Percentiles rank a stretch among this genome's conserved stretches.
Evolutionary conservation across 2,797 vertebrate genomes (phyloP).

Genomic region (Brotula barbata): DNA sequence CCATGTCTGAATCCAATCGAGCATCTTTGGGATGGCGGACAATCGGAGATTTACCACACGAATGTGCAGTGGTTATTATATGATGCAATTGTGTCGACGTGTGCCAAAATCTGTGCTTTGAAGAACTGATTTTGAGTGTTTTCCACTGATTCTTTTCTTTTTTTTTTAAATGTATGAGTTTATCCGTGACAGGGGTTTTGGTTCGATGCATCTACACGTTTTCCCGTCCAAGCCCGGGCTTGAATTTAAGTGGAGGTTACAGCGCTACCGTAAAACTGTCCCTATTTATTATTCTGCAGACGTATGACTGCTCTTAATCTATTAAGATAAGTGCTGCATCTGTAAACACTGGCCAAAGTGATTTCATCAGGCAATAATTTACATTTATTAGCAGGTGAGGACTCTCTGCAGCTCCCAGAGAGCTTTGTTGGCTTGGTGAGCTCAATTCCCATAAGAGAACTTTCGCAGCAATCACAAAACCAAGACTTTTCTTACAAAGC

Average conservation of each 20-base stretch:
- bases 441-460: not conserved
- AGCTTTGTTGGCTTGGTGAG: slow-evolving; percentile 28
- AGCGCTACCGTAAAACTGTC: slow-evolving; percentile 19
- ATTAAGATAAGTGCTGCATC: not conserved
- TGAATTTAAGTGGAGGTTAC: not conserved
- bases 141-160: too few species aligned
- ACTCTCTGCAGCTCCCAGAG: slow-evolving; percentile 20
- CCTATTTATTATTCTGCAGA: slow-evolving; percentile 3
- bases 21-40: too few species aligned
- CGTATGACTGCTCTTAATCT: slow-evolving; percentile 6
- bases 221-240: not conserved
- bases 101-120: not conserved
- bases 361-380: slow-evolving; percentile 24
- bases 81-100: too few species aligned
- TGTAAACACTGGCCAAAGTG: slow-evolving; percentile 2
- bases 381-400: not conserved
- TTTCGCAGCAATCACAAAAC: not conserved
- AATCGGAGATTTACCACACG: too few species aligned
- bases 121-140: not conserved
- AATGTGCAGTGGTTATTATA: too few species aligned
- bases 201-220: not conserved
- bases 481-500: slow-evolving; percentile 5
- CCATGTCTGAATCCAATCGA: too few species aligned
- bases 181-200: not conserved
- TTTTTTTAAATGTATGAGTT: too few species aligned